A percentile compares a stretch with the other conserved stretches of the same genome.
Evolutionary conservation across 2,113 vertebrate genomes (phyloP).

Genomic region (Setophaga petechia): DNA sequence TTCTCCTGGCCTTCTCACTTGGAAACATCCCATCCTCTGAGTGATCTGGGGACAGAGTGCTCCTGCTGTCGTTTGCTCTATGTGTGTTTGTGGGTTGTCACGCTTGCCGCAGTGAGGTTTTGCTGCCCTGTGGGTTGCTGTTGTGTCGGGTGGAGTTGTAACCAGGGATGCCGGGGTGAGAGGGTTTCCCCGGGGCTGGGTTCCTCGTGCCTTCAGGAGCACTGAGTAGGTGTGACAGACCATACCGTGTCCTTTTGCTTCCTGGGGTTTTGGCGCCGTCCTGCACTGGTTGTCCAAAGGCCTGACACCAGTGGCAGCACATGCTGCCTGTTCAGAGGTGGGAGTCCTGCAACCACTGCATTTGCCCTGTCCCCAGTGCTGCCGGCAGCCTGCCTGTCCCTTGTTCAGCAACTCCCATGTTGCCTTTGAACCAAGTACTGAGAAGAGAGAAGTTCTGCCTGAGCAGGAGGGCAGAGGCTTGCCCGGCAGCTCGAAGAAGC

Average conservation of each 20-base stretch:
- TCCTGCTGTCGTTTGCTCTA: fast-evolving
- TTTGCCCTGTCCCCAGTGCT: background rate
- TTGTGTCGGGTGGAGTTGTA: background rate
- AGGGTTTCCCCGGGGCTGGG: background rate
- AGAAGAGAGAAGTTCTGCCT: background rate
- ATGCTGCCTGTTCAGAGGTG: fast-evolving
- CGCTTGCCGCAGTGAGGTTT: fast-evolving
- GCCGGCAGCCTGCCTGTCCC: fast-evolving
- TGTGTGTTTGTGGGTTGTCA: background rate
- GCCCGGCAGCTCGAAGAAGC: background rate
- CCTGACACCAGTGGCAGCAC: fast-evolving
- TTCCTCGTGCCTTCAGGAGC: background rate
- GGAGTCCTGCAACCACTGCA: fast-evolving
- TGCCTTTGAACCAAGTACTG: background rate
- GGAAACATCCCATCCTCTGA: fast-evolving
- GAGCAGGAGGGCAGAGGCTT: background rate
- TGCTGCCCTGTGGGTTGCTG: background rate
- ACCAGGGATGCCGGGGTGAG: background rate
- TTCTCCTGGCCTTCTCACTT: background rate
- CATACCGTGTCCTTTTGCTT: background rate
- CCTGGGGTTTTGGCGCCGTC: background rate
- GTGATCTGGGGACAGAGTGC: background rate
- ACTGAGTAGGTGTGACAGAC: background rate
- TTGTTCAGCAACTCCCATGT: fast-evolving
- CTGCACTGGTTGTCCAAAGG: background rate